Conservation (phyloP, 2,888 invertebrate species). For the Capitulum mitella region DNA sequence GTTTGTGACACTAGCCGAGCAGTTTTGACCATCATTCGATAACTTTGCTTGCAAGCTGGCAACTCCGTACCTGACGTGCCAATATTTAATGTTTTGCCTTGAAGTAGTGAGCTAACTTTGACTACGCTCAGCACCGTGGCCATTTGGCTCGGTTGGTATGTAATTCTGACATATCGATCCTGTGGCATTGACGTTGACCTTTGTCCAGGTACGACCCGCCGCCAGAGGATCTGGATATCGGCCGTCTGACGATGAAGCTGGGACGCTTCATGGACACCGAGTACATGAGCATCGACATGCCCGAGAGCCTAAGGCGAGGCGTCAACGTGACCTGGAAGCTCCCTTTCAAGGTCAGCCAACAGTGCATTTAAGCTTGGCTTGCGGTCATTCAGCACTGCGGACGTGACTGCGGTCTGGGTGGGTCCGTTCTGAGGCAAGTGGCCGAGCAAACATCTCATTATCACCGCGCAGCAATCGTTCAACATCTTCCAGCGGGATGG, state of each 20-base stretch:
- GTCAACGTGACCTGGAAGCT: background rate
- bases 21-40: no score
- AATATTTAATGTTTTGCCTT: no score
- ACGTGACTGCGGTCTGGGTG: background rate
- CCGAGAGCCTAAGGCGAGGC: background rate
- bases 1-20: no score
- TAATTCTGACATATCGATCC: no score
- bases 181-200: background rate
- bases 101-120: no score
- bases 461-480: background rate
- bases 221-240: background rate
- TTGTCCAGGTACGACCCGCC: background rate
- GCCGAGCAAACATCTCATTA: background rate
- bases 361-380: no score
- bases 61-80: no score
- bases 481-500: background rate
- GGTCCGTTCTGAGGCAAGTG: background rate
- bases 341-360: constrained; percentile 2
- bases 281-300: constrained; percentile 8
- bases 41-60: no score
- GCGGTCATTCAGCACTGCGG: background rate
- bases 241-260: background rate
- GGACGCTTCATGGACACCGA: background rate
- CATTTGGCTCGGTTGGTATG: no score
- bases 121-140: no score